These are phyloP conservation scores for Epirrhoe tristata DNA, from an alignment of 2,888 invertebrate species.

Conservation along the genomic window DNA sequence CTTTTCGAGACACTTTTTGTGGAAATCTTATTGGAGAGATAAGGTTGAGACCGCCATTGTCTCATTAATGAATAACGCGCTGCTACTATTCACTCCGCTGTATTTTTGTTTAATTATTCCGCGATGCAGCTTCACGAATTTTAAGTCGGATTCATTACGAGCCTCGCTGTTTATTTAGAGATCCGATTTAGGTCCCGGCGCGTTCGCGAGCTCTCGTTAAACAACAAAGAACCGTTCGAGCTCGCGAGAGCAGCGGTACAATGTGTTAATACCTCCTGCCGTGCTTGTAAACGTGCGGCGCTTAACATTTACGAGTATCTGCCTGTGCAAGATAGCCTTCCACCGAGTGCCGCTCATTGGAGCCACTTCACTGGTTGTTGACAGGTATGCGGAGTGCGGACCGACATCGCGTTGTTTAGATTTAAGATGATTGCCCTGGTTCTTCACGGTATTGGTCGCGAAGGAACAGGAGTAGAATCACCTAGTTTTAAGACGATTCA, in stretches of 20 bases:
- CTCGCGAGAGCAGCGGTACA: background rate
- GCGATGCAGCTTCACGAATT: slow-evolving; percentile 30
- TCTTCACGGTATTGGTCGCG: no score
- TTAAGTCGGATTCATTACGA: slow-evolving; percentile 34
- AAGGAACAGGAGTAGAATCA: no score
- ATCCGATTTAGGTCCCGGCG: slow-evolving; percentile 1
- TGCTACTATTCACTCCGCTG: slow-evolving; percentile 37
- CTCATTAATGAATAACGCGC: slow-evolving; percentile 50
- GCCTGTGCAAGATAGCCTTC: background rate
- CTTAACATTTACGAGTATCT: no score
- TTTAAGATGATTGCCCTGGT: no score
- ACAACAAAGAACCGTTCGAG: background rate
- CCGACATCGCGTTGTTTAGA: no score
- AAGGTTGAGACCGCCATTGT: slow-evolving; percentile 52
- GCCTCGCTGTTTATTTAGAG: slow-evolving; percentile 12
- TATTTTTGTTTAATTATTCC: slow-evolving; percentile 49
- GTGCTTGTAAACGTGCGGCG: background rate
- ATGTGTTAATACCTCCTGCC: background rate
- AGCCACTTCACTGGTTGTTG: no score
- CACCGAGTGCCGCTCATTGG: background rate
- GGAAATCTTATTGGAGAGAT: slow-evolving; percentile 53
- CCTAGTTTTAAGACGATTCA: no score
- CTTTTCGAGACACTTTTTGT: slow-evolving; percentile 49
- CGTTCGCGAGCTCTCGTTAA: background rate
- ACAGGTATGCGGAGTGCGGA: no score